Conservation (phyloP, 2,113 vertebrate species). For the Marmota monax region DNA sequence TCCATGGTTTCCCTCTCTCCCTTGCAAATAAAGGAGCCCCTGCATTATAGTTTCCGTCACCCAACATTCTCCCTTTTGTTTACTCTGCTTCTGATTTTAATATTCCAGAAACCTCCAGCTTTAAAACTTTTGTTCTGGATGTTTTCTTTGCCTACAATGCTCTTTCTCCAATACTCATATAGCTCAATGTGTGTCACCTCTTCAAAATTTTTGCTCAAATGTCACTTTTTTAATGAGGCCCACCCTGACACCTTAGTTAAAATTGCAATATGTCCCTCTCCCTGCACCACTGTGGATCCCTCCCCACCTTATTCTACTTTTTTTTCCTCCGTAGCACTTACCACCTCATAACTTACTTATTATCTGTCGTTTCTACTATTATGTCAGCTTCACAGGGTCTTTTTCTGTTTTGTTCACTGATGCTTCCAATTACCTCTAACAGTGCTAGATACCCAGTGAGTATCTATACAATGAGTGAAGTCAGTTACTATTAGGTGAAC, state of each 20-base stretch:
- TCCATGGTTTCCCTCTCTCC: background rate
- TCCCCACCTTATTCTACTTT: background rate
- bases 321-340: background rate
- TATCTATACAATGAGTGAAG: background rate
- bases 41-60: background rate
- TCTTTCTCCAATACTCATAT: background rate
- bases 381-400: background rate
- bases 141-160: background rate
- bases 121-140: background rate
- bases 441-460: background rate
- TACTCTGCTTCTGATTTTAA: background rate
- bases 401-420: background rate
- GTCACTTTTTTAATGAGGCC: background rate
- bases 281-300: background rate
- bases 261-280: background rate
- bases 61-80: background rate
- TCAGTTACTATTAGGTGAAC: slow-evolving; percentile 47
- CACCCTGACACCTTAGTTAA: background rate
- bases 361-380: background rate
- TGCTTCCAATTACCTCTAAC: background rate
- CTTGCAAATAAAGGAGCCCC: background rate
- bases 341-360: background rate
- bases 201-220: background rate
- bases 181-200: background rate
- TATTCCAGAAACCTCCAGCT: background rate